These are phyloP conservation scores for Peromyscus californicus DNA, from an alignment of 2,113 vertebrate genomes.

Conservation along the genomic window DNA sequence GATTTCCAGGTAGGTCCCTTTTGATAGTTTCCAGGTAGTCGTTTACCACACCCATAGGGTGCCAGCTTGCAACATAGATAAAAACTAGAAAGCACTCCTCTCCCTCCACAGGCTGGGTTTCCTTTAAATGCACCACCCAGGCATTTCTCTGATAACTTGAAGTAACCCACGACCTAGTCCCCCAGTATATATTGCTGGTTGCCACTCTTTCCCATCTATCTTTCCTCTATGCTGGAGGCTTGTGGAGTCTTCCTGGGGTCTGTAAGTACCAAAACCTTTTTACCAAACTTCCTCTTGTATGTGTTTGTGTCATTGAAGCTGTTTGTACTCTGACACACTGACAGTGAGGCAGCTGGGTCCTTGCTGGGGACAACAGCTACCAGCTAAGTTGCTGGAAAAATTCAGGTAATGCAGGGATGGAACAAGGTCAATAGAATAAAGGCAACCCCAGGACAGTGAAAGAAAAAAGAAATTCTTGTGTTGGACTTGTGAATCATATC, in stretches of 20 bases:
- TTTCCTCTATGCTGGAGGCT: not conserved
- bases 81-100: not conserved
- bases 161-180: not conserved
- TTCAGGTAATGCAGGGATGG: not conserved
- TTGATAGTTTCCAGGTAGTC: not conserved
- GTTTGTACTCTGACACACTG: not conserved
- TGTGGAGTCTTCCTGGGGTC: not conserved
- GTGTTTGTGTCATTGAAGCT: not conserved
- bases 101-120: not conserved
- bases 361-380: not conserved
- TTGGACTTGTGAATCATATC: not conserved
- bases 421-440: not conserved
- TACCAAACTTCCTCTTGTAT: not conserved
- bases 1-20: not conserved
- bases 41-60: not conserved
- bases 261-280: constrained; percentile 25
- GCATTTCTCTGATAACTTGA: not conserved
- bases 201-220: not conserved
- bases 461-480: not conserved
- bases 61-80: not conserved
- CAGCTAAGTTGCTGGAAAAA: not conserved
- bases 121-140: not conserved
- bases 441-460: not conserved
- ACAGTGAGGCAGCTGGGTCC: too few relatives aligned
- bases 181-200: not conserved